phyloP scores from a whole-genome alignment of 2,888 invertebrate genomes.

The Clivina fossor region DNA sequence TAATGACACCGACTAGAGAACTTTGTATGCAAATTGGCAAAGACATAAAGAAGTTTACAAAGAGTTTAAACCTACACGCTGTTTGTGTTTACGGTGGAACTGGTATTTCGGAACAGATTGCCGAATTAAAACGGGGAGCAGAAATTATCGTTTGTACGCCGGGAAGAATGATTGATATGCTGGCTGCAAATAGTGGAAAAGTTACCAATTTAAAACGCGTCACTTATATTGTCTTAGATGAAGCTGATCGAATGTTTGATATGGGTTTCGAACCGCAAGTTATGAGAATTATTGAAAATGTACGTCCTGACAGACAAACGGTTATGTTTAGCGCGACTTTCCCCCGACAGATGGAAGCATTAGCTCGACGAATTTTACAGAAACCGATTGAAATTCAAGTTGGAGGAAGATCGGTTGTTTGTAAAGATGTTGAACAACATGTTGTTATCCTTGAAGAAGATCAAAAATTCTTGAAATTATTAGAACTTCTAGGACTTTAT shows the following conservation, averaged over 20 bases:
- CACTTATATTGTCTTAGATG: constrained; percentile 96
- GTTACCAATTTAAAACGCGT: constrained; percentile 97
- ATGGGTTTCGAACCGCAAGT: constrained; percentile 99
- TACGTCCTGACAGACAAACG: constrained; percentile 94
- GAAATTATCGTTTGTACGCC: constrained; percentile 99
- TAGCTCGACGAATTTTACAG: constrained; percentile 89
- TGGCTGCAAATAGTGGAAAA: constrained; percentile 96
- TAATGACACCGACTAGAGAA: constrained; percentile 98
- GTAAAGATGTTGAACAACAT: constrained; percentile 96
- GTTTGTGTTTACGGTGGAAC: constrained; percentile 99
- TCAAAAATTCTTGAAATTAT: constrained; percentile 93
- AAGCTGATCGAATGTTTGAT: constrained; percentile 99
- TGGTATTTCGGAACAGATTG: constrained; percentile 90
- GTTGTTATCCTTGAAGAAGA: constrained; percentile 93
- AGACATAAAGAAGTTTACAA: constrained; percentile 94
- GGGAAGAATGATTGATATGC: constrained; percentile 99
- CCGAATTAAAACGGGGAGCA: constrained; percentile 93
- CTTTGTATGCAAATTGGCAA: constrained; percentile 98
- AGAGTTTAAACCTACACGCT: constrained; percentile 78
- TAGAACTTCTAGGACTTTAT: constrained; percentile 95
- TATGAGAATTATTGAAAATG: constrained; percentile 96
- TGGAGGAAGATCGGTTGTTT: constrained; percentile 94
- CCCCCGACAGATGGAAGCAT: constrained; percentile 97
- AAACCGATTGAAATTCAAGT: constrained; percentile 98
- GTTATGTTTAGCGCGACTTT: constrained; percentile 99